Percentiles rank a stretch among this genome's conserved stretches.
Evolutionary conservation across 2,888 invertebrate species (phyloP).

Genomic region (Leptinotarsa tumamoca): DNA sequence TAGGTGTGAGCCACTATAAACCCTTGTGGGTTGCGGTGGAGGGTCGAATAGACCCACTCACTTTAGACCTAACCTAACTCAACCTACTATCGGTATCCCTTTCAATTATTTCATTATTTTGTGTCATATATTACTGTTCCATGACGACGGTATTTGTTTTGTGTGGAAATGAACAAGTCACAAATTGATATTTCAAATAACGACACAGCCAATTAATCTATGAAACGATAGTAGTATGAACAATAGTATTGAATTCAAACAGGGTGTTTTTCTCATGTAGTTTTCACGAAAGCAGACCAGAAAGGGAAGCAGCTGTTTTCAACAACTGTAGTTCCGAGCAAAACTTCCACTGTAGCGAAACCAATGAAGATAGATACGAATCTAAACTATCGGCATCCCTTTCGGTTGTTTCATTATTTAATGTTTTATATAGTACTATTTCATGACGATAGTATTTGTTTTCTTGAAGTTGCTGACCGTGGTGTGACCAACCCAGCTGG

Average conservation of each 20-base stretch:
- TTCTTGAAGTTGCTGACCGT: constrained; percentile 15
- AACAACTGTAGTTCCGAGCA: constrained; percentile 62
- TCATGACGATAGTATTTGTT: neutral
- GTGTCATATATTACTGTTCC: neutral
- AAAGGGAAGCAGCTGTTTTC: constrained; percentile 50
- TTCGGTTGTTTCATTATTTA: too few species aligned
- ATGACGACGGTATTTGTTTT: constrained; percentile 31
- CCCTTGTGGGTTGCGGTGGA: too few species aligned
- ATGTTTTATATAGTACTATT: too few species aligned
- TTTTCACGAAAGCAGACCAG: neutral
- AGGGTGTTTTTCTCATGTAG: neutral
- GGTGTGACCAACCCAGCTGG: constrained; percentile 32
- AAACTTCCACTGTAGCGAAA: constrained; percentile 63
- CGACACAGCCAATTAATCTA: constrained; percentile 15
- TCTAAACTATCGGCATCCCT: constrained; percentile 51
- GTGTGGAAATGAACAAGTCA: neutral
- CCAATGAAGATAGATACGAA: constrained; percentile 64
- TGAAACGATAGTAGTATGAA: neutral
- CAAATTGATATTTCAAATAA: neutral
- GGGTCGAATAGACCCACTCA: too few species aligned
- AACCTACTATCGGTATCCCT: too few species aligned
- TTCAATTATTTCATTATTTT: too few species aligned
- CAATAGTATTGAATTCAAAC: neutral
- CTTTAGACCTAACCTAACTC: too few species aligned
- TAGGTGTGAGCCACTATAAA: too few species aligned